Base-by-base conservation (phyloP, 2,113 vertebrate species). In the Onychorhynchus coronatus region DNA sequence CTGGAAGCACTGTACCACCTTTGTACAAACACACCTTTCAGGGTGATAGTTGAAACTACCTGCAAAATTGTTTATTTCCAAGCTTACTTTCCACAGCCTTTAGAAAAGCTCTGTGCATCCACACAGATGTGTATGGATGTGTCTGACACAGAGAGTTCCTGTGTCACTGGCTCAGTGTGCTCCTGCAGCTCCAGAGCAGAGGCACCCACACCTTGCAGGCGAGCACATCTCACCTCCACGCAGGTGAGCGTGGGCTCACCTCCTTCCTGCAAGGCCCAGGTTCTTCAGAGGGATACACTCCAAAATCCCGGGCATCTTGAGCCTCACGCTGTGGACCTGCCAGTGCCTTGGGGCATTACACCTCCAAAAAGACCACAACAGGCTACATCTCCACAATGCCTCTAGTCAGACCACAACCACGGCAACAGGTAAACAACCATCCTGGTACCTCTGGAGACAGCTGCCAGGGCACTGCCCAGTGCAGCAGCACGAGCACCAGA, bases 401-500 rank as follows among this genome's bases (percentile, higher is more conserved):
- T 73, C 75, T 49, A 46, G 5, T 33, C 62, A 80, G 27, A 58
- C 4, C 49, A 61, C 50, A 86, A 9, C 59, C 52, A 14, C 3
- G 0, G 2, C 89, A 67, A 42, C 11, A 70, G 27, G 31, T 53
- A 28, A 83, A 35, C 46, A 39, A 27, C 3, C 61, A 39, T 6
- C 24, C 53, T 7, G 27, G 39, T 3, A 20, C 39, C 58, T 41
- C 39, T 39, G 0, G 9, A 59, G 55, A 65, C 46, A 3, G 39
- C 73, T 19, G 61, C 30, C 8, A 2, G n/a, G 74, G 72, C 12
- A 1, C 27, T 14, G 42, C 28, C 4, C 70, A 33, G 50, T 6
- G 2, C 4, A 0, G 13, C 66, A 31, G 56, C 61, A 31, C 0
- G 0, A 33, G 73, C n/a, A 17, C 37, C 2, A 0, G n/a, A 41